These are phyloP conservation scores for Drosophila parabipectinata DNA, from an alignment of 1,140 invertebrate species.

Conservation along the genomic window DNA sequence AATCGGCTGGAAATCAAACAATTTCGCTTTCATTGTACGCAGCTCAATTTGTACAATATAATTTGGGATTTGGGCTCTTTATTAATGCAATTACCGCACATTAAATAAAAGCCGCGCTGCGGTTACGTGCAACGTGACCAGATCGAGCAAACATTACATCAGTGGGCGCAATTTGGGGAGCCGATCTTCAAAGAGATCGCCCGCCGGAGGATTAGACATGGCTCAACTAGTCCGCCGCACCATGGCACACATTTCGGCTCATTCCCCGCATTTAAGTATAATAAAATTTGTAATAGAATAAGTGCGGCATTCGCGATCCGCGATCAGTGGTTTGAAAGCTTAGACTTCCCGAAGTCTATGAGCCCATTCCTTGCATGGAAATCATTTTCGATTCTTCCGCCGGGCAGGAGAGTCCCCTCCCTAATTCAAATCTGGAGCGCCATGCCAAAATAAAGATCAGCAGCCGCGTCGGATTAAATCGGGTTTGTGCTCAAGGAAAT, in stretches of 20 bases:
- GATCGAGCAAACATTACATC: slow-evolving; percentile 79
- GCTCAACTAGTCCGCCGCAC: slow-evolving; percentile 47
- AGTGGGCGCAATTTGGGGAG: slow-evolving; percentile 52
- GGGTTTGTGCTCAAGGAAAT: slow-evolving; percentile 32
- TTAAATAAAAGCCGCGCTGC: slow-evolving; percentile 80
- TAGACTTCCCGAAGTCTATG: slow-evolving; percentile 1
- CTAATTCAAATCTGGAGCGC: slow-evolving; percentile 49
- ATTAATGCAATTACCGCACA: slow-evolving; percentile 79
- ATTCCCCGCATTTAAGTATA: slow-evolving; percentile 77
- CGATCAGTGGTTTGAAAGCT: neutral
- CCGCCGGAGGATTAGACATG: slow-evolving; percentile 72
- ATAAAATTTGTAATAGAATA: slow-evolving; percentile 82
- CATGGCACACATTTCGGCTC: slow-evolving; percentile 76
- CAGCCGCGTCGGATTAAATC: slow-evolving; percentile 32
- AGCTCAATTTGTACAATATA: slow-evolving; percentile 81
- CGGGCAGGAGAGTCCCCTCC: slow-evolving; percentile 29
- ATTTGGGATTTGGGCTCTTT: slow-evolving; percentile 79
- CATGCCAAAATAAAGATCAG: slow-evolving; percentile 57
- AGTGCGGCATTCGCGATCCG: slow-evolving; percentile 44
- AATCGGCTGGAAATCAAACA: slow-evolving; percentile 72
- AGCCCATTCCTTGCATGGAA: slow-evolving; percentile 49
- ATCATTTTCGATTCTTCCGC: slow-evolving; percentile 62
- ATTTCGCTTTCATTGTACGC: slow-evolving; percentile 81
- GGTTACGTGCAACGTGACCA: slow-evolving; percentile 79
- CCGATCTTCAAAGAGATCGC: slow-evolving; percentile 67